Conservation (phyloP, 92 coral and sea anemone genomes). For the Umimayanthus kanabou region DNA sequence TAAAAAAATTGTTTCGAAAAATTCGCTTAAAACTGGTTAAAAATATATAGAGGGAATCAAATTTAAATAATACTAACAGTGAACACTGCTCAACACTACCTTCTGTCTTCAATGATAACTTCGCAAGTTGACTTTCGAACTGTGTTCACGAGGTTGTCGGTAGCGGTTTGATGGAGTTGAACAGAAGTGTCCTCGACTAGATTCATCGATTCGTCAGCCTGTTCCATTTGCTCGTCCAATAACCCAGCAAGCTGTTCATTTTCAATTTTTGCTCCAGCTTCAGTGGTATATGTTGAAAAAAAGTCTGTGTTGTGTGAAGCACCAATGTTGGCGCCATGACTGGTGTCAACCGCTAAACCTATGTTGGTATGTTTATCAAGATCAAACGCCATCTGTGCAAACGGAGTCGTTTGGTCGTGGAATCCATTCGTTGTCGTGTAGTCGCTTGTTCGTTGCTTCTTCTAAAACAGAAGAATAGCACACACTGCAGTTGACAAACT, state of each 20-base stretch:
- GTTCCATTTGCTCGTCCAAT: not conserved
- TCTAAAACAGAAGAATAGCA: conserved; percentile 16
- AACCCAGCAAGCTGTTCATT: not conserved
- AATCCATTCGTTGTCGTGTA: not conserved
- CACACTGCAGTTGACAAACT: not conserved
- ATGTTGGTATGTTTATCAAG: not conserved
- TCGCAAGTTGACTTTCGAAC: conserved; percentile 28
- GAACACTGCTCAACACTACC: not conserved
- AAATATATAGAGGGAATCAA: not conserved
- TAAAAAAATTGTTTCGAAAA: too few relatives aligned
- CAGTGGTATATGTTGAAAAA: not conserved
- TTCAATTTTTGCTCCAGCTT: not conserved
- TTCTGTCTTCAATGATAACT: conserved; percentile 43
- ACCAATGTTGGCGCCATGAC: not conserved
- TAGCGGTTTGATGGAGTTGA: not conserved
- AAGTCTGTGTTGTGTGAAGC: not conserved
- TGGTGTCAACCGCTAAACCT: not conserved
- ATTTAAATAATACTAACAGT: not conserved
- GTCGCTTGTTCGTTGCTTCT: conserved; percentile 21
- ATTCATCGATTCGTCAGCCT: not conserved
- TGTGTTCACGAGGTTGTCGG: conserved; percentile 16
- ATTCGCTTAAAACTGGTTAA: not conserved
- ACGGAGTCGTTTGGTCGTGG: not conserved
- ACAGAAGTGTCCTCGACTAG: not conserved
- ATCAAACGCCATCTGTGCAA: conserved; percentile 19